phyloP scores from a whole-genome alignment of 2,888 invertebrate genomes.

The Hirtodrosophila cameraria region DNA sequence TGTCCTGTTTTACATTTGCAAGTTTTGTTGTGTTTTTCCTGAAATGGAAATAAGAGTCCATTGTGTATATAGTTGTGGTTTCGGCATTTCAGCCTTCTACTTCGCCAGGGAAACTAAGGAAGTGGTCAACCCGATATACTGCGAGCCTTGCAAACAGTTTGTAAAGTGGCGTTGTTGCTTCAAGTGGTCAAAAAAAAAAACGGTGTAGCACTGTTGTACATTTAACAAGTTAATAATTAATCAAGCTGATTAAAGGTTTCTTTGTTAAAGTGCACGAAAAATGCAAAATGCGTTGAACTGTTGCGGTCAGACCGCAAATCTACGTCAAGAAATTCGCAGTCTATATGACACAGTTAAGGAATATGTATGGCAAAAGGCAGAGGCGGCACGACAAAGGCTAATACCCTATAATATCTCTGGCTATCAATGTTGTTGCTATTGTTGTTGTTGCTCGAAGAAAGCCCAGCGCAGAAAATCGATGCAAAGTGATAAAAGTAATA shows the following conservation, averaged over 20 bases:
- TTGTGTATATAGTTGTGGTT: conserved; percentile 12
- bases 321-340: conserved; percentile 41
- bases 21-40: conserved; percentile 55
- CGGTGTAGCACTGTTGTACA: neutral
- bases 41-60: conserved; percentile 56
- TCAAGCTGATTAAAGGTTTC: neutral
- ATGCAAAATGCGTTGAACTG: conserved; percentile 57
- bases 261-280: conserved; percentile 6
- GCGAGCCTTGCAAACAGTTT: conserved; percentile 56
- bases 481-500: conserved; percentile 46
- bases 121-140: conserved; percentile 37
- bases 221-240: conserved; percentile 18
- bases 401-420: conserved; percentile 50
- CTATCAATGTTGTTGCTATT: conserved; percentile 57
- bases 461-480: conserved; percentile 81
- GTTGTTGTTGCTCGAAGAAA: conserved; percentile 11
- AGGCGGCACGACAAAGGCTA: conserved; percentile 9
- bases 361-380: conserved; percentile 65
- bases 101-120: conserved; percentile 13
- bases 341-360: conserved; percentile 46
- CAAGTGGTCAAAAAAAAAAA: conserved; percentile 31
- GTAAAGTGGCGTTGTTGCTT: conserved; percentile 43
- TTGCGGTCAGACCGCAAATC: conserved; percentile 35
- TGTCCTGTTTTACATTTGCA: conserved; percentile 75
- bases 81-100: conserved; percentile 33